phyloP scores from a whole-genome alignment of 2,797 vertebrate species.

The Etheostoma nigrum region DNA sequence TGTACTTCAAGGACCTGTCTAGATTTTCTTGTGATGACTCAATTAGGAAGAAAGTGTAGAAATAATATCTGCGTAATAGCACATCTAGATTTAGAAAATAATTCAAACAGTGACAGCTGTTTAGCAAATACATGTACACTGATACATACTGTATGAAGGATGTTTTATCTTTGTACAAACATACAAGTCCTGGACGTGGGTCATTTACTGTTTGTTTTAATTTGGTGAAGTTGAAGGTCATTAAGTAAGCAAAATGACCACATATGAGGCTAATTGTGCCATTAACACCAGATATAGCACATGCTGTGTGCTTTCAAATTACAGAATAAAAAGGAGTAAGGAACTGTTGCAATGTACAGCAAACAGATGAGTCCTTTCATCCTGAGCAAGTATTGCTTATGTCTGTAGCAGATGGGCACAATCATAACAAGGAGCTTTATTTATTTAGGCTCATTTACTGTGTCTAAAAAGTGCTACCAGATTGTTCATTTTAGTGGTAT shows the following conservation, averaged over 20 bases:
- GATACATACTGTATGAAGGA: neutral
- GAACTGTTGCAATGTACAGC: neutral
- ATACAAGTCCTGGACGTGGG: neutral
- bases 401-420: slow-evolving; percentile 9
- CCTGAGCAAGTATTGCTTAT: neutral
- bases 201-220: neutral
- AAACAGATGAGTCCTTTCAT: slow-evolving; percentile 12
- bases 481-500: neutral
- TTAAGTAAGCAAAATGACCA: neutral
- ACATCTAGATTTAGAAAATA: neutral
- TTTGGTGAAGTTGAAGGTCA: neutral
- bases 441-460: slow-evolving; percentile 15
- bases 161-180: slow-evolving; percentile 13
- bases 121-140: slow-evolving; percentile 2
- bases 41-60: neutral
- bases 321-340: neutral
- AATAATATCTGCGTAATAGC: slow-evolving; percentile 1
- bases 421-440: slow-evolving; percentile 6
- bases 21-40: slow-evolving; percentile 4
- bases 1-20: slow-evolving; percentile 16
- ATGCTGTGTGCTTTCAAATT: neutral
- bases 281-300: neutral
- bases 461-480: neutral
- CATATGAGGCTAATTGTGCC: neutral
- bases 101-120: slow-evolving; percentile 1